Evolutionary conservation across 1,140 invertebrate species (phyloP), one percentile per base, ranked within the genome.

Genomic region (Micrasema minimum): DNA sequence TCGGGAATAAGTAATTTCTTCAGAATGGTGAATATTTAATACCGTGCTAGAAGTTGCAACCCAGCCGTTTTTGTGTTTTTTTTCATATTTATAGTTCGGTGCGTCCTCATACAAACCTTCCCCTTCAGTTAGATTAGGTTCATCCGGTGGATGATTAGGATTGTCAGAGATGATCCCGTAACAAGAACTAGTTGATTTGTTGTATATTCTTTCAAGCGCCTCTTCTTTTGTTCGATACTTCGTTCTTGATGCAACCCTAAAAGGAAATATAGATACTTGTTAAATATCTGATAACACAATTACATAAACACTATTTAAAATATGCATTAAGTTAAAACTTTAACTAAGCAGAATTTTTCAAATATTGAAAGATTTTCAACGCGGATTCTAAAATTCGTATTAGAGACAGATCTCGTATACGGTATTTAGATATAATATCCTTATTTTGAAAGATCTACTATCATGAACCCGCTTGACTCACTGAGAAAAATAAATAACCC

Each of bases 141-240:
- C 38, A 26, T 77, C 76, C 55, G 75, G 75, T 59, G 80, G 77
- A 64, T 79, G 80, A 66, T 80, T 79, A 23, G 77, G 80, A 62
- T 82, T 81, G 71, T 78, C 80, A 69, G 82, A 83, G 71, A 85
- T 82, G 46, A 83, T 82, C 46, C 80, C 83, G 72, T 84, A 85
- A 72, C 83, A 84, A 55, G 83, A 83, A 14, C 81, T 82, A 22
- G 82, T 83, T 55, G 82, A 83, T 70, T 85, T 82, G 53, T 83
- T 84, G 62, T 85, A 85, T 68, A 84, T 83, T 41, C 80, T 80
- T 76, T 85, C 83, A 61, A 84, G 77, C 55, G 82, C 82, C 78
- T 85, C 83, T 77, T 85, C 83, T 71, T 85, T 85, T 20, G 81
- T 84, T 78, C 84, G 82, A 53, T 82, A 83, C 77, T 83, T 85